Evolutionary conservation across 2,797 vertebrate species (phyloP), one percentile per base, ranked within the genome.

Genomic region (Coregonus sp.): DNA sequence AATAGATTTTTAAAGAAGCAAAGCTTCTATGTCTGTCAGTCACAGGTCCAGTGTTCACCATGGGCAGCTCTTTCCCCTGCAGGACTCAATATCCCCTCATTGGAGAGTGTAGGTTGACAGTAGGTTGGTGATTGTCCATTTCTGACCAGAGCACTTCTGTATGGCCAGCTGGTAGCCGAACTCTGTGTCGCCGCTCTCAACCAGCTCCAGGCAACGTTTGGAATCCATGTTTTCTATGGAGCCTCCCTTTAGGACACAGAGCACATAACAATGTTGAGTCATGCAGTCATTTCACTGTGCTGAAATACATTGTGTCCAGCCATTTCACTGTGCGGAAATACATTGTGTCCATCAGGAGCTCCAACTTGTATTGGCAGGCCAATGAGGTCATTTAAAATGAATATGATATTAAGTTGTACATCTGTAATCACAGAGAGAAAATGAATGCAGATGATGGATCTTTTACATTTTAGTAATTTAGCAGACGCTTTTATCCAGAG

Each of bases 151-250:
- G 90, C 98, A 99, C 80, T 95, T 95, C 93, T 98, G 97, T 76
- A 99, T 92, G 80, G 93, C 93, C 76, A 98, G 92, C 37, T 97
- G 96, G 86, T 95, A 96, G 4, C 95, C 94, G 59, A 95, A 96
- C 80, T 96, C 96, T 0, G 92, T 92, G 25, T 96, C 94, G 0
- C 77, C 93, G 89, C 91, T 97, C 84, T 96, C 95, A 83, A 96
- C 94, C 84, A 98, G 82, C 89, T 99, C 98, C 88, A 99, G 91
- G 79, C 98, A 99, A 66, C 91, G 95, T 88, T 95, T 96, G 71
- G 97, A 96, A 87, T 97, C 96, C 1, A 91, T 93, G 91, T 98
- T 99, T 93, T 96, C 96, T 89, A 99, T 96, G 84, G 96, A 90
- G 25, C 97, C 97, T 83, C 96, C 96, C 98, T 99, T 72, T 35